A percentile compares a stretch with the other conserved stretches of the same genome.
Evolutionary conservation across 2,113 vertebrate genomes (phyloP).

Genomic region (Menura novaehollandiae): DNA sequence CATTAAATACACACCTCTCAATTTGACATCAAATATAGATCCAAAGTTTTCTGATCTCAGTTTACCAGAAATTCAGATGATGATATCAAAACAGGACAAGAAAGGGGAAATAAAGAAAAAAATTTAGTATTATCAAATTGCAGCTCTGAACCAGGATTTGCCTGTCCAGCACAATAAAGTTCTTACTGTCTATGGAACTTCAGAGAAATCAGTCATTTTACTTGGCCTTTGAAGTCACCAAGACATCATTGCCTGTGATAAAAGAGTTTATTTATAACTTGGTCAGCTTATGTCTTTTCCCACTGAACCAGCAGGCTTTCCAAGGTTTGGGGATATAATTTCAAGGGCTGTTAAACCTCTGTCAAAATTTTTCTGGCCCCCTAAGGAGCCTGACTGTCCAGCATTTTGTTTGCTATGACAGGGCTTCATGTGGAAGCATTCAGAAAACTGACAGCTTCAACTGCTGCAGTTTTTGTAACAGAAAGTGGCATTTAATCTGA

Average conservation of each 20-base stretch:
- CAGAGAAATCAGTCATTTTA: constrained; percentile 74
- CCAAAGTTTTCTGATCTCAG: constrained; percentile 35
- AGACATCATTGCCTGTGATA: constrained; percentile 77
- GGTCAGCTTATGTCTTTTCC: constrained; percentile 79
- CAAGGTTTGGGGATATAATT: constrained; percentile 80
- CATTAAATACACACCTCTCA: background rate
- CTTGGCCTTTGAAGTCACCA: constrained; percentile 81
- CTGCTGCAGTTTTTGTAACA: constrained; percentile 70
- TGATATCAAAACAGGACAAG: constrained; percentile 44
- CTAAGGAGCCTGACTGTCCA: constrained; percentile 76
- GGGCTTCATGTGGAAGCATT: constrained; percentile 74
- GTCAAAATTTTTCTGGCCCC: constrained; percentile 81
- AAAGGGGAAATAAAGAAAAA: constrained; percentile 19
- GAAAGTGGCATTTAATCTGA: constrained; percentile 79
- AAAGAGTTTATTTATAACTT: constrained; percentile 86
- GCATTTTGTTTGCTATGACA: constrained; percentile 77
- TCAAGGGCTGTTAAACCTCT: constrained; percentile 85
- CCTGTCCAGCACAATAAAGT: constrained; percentile 69
- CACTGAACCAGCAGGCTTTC: constrained; percentile 82
- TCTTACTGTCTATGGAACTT: constrained; percentile 75
- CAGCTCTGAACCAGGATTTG: constrained; percentile 32
- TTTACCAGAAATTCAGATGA: constrained; percentile 51
- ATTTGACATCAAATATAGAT: constrained; percentile 5
- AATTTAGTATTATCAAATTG: constrained; percentile 61
- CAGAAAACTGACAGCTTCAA: constrained; percentile 72